Evolutionary conservation across 92 coral and sea anemone genomes (phyloP).

Genomic region (Epizoanthus scotinus): DNA sequence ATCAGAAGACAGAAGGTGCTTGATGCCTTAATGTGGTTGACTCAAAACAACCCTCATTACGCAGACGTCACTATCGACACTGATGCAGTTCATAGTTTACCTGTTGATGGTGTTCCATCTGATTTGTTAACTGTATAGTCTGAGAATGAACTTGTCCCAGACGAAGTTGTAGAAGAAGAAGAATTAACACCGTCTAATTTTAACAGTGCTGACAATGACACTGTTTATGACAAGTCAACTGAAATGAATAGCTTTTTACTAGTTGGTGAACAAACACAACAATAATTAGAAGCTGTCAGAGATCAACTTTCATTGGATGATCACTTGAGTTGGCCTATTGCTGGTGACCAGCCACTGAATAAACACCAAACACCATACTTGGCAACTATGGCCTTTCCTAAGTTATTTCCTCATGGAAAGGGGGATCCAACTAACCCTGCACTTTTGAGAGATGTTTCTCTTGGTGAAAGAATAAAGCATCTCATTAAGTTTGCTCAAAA

Average conservation of each 20-base stretch:
- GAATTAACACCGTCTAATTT: no score
- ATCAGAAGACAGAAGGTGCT: no score
- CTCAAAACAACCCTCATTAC: no score
- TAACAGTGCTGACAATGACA: constrained; percentile 2
- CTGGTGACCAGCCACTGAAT: constrained; percentile 19
- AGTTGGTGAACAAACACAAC: constrained; percentile 39
- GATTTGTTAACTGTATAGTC: neutral
- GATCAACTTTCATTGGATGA: constrained; percentile 47
- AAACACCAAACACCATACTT: constrained; percentile 26
- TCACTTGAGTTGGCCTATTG: constrained; percentile 50
- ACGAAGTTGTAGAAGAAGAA: no score
- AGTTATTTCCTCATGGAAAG: constrained; percentile 44
- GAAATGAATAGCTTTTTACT: constrained; percentile 52
- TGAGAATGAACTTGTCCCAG: neutral
- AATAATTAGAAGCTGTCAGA: constrained; percentile 49
- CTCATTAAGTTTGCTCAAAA: constrained; percentile 40
- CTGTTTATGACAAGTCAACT: constrained; percentile 37
- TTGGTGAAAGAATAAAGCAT: constrained; percentile 36
- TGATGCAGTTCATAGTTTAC: no score
- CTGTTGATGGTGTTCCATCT: neutral
- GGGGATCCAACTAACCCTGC: constrained; percentile 51
- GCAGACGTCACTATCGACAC: no score
- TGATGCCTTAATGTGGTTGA: no score
- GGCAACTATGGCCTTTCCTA: no score
- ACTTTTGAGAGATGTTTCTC: constrained; percentile 30